phyloP scores from a whole-genome alignment of 2,888 invertebrate genomes.

The Polydrusus cervinus region DNA sequence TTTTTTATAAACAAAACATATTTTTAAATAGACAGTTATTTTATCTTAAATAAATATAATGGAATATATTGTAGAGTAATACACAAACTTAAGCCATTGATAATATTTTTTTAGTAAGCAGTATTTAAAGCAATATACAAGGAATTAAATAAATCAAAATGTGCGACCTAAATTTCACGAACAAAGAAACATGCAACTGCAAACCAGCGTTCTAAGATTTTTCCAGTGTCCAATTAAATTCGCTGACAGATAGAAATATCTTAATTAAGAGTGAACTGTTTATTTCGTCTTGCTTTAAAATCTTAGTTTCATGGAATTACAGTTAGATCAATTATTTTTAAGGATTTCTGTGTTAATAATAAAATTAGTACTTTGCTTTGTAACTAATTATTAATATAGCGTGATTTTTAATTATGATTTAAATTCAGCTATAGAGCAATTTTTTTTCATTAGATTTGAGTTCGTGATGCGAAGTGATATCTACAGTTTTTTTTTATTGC shows the following conservation, averaged over 20 bases:
- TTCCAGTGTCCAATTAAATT: conserved; percentile 37
- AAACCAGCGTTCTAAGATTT: conserved; percentile 32
- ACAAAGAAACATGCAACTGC: conserved; percentile 33
- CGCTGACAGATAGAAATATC: conserved; percentile 31
- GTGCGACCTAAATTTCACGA: conserved; percentile 28
- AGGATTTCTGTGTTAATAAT: conserved; percentile 12
- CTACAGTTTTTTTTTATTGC: too few species aligned
- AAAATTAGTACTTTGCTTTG: not conserved
- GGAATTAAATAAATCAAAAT: conserved; percentile 28
- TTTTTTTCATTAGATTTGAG: too few species aligned
- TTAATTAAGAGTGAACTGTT: conserved; percentile 27
- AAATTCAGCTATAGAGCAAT: not conserved
- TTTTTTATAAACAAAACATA: too few species aligned
- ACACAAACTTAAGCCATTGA: too few species aligned
- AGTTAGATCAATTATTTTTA: conserved; percentile 15
- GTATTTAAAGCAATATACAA: conserved; percentile 1
- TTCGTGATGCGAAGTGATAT: too few species aligned
- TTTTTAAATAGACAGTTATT: too few species aligned
- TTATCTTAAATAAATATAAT: too few species aligned
- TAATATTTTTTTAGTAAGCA: not conserved
- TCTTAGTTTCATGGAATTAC: conserved; percentile 20
- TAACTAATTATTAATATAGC: not conserved
- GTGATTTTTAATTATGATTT: not conserved
- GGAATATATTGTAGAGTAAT: too few species aligned
- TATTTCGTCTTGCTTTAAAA: conserved; percentile 24